Base-by-base conservation (phyloP, 2,888 invertebrate species). In the Parasteatoda lunata region DNA sequence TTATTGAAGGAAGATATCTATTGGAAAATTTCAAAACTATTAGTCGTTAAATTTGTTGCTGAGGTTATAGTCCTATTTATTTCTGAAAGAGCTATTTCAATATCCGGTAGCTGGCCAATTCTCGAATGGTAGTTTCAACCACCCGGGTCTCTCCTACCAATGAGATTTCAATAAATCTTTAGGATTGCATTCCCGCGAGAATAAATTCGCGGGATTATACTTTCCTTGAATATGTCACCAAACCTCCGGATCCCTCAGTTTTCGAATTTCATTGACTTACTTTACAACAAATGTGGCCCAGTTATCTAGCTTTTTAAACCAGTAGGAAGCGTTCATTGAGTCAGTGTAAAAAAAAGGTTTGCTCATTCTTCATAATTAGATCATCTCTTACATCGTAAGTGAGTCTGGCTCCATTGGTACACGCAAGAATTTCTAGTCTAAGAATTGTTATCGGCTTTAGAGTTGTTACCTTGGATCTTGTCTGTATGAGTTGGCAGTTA, bases 1-100 rank as follows among this genome's bases (percentile, higher is more conserved):
- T 66, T 66, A 1, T 66, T 66, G n/a, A 66, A 66, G 30, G 66
- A n/a, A 66, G 66, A 66, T 66, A 66, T 66, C 30, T 5, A 11
- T 30, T n/a, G 3, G 15, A 66, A 66, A 66, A 30, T 8, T 1
- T 5, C 15, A 66, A 66, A 13, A 45, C 30, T n/a, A 30, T 30
- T 30, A 30, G 30, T 30, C 30, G 30, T 30, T 8, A 66, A 66
- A 66, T 15, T 66, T 30, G 15, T 66, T 7, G 66, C n/a, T 66
- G n/a, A 4, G 15, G 30, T 8, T 4, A 66, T n/a, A 13, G 15
- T 66, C n/a, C 66, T 66, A 30, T 45, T 66, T n/a, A 30, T 45
- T 5, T 3, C n/a, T 30, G 30, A 30, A 30, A 30, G 30, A 2
- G 30, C 30, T 30, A 30, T 2, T 30, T 30, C 30, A 30, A 11